These are phyloP conservation scores for Notodonta dromedarius DNA, from an alignment of 2,888 invertebrate species.

Conservation along the genomic window DNA sequence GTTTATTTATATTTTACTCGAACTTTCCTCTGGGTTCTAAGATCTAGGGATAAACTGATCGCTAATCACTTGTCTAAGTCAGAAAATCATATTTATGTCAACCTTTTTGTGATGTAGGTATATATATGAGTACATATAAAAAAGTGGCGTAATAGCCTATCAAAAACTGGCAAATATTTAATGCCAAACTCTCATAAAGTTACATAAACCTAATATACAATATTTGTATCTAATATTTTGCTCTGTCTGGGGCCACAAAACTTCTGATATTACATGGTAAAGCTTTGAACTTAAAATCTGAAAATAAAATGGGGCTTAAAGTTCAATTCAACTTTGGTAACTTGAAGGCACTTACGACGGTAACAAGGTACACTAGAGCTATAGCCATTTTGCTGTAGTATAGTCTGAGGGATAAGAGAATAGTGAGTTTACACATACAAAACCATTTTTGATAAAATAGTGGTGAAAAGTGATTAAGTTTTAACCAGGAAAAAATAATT, in stretches of 20 bases:
- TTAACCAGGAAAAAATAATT: too few relatives aligned
- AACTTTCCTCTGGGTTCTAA: too few relatives aligned
- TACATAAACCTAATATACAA: not conserved
- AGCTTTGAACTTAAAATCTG: conserved; percentile 19
- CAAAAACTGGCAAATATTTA: not conserved
- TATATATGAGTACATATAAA: too few relatives aligned
- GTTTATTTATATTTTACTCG: too few relatives aligned
- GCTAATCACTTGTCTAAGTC: too few relatives aligned
- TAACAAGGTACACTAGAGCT: conserved; percentile 39
- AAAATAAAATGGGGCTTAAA: conserved; percentile 39
- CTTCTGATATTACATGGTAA: not conserved
- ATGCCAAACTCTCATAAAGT: not conserved
- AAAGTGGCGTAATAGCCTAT: too few relatives aligned
- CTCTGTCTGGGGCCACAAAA: not conserved
- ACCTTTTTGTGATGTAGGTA: too few relatives aligned
- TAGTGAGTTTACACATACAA: conserved; percentile 9
- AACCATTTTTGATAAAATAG: not conserved
- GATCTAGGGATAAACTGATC: too few relatives aligned
- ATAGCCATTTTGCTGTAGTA: conserved; percentile 27
- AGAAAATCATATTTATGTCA: too few relatives aligned
- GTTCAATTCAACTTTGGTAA: conserved; percentile 33
- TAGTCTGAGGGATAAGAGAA: conserved; percentile 11
- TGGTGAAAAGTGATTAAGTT: too few relatives aligned
- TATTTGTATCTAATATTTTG: not conserved
- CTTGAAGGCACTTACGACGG: conserved; percentile 41